Conservation (phyloP, 2,797 vertebrate species). For the Acipenser oxyrinchus region DNA sequence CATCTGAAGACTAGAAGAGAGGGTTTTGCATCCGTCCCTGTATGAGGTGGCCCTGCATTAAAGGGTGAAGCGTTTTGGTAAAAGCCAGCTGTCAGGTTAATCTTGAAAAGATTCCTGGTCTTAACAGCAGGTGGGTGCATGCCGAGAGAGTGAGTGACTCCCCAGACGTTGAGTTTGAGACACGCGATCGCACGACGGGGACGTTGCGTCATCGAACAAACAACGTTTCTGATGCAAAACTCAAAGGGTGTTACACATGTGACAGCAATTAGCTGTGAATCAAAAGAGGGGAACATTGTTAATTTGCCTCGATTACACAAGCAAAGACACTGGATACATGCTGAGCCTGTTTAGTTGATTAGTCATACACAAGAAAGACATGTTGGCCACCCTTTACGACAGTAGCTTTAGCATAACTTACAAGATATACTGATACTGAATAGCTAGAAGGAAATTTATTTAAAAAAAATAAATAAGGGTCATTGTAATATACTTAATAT, state of each 20-base stretch:
- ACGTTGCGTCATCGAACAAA: slow-evolving; percentile 26
- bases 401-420: slow-evolving; percentile 35
- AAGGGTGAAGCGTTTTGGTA: too few species aligned
- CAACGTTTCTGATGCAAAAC: slow-evolving; percentile 54
- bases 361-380: too few species aligned
- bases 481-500: too few species aligned
- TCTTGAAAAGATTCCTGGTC: too few species aligned
- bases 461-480: too few species aligned
- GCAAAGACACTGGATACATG: not conserved
- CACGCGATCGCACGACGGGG: not conserved
- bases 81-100: too few species aligned
- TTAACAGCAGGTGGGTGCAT: too few species aligned
- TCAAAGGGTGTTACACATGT: slow-evolving; percentile 60
- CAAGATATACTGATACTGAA: slow-evolving; percentile 68
- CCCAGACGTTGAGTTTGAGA: slow-evolving; percentile 1
- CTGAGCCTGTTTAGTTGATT: too few species aligned
- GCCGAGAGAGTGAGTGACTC: too few species aligned
- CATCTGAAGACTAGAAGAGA: too few species aligned
- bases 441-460: slow-evolving; percentile 12
- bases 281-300: slow-evolving; percentile 20
- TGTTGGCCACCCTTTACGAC: slow-evolving; percentile 12
- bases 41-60: too few species aligned
- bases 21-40: too few species aligned
- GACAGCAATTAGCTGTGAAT: slow-evolving; percentile 46
- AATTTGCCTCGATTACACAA: not conserved